Evolutionary conservation across 2,113 vertebrate species (phyloP).

Genomic region (Calyptomena viridis): DNA sequence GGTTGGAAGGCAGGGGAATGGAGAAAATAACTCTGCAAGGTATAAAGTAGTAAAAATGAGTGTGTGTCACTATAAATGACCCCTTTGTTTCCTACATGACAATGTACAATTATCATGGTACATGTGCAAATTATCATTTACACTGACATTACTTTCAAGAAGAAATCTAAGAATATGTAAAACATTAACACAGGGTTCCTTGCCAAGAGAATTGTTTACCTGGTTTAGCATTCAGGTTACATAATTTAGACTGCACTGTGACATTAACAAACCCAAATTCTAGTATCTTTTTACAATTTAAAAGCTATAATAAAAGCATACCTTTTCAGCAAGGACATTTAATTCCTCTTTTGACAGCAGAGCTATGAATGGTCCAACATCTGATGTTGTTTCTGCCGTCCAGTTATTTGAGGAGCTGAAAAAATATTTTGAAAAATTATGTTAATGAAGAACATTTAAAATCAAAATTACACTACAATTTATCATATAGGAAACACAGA

Average conservation of each 20-base stretch:
- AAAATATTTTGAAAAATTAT: background rate
- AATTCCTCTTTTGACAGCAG: constrained; percentile 75
- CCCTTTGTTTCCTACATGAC: background rate
- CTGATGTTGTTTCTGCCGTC: constrained; percentile 73
- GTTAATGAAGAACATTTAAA: background rate
- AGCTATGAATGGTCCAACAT: constrained; percentile 70
- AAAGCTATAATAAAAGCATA: constrained; percentile 11
- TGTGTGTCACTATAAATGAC: background rate
- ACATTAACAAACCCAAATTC: background rate
- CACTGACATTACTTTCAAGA: background rate
- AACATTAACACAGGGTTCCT: background rate
- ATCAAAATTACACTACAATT: background rate
- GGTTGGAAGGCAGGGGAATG: background rate
- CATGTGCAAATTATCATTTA: background rate
- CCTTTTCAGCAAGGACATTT: constrained; percentile 70
- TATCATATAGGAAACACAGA: background rate
- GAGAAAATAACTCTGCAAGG: background rate
- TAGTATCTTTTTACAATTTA: background rate
- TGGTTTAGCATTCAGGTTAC: background rate
- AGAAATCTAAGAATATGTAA: background rate
- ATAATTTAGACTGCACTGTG: background rate
- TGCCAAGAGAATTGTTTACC: background rate
- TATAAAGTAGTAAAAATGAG: background rate
- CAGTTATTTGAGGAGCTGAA: constrained; percentile 65
- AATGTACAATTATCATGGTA: background rate